phyloP scores from a whole-genome alignment of 64 coral and sea anemone species.

The Acropora tenuis region DNA sequence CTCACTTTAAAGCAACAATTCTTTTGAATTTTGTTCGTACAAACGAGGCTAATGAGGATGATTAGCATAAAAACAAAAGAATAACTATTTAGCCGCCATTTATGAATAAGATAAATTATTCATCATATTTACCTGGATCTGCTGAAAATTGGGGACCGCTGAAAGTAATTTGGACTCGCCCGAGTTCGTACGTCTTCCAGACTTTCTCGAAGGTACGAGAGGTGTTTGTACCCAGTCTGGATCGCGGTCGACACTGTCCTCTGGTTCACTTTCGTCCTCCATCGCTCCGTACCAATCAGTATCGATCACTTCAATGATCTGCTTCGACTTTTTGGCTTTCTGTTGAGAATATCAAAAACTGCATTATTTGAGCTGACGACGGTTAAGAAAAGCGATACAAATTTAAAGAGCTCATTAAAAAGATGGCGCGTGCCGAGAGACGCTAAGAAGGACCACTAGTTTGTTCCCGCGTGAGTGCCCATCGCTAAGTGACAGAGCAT shows the following conservation, averaged over 20 bases:
- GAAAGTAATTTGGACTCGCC: background rate
- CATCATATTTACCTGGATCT: background rate
- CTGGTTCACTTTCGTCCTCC: conserved; percentile 11
- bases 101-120: background rate
- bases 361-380: background rate
- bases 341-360: background rate
- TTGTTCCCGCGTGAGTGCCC: too few species aligned
- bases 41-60: too few species aligned
- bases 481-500: too few species aligned
- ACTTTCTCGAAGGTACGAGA: background rate
- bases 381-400: too few species aligned
- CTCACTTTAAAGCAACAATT: too few species aligned
- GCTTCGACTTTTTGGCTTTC: background rate
- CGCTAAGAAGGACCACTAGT: too few species aligned
- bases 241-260: conserved; percentile 4
- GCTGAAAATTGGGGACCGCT: background rate
- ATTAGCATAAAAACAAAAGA: too few species aligned
- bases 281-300: background rate
- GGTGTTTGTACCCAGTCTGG: conserved; percentile 35
- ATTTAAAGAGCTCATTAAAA: too few species aligned
- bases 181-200: background rate
- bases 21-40: too few species aligned
- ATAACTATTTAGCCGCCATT: too few species aligned
- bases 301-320: background rate
- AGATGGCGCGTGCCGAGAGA: too few species aligned